Evolutionary conservation across 1,140 invertebrate species (phyloP), one percentile per base, ranked within the genome.

Genomic region (Diuraphis noxia): DNA sequence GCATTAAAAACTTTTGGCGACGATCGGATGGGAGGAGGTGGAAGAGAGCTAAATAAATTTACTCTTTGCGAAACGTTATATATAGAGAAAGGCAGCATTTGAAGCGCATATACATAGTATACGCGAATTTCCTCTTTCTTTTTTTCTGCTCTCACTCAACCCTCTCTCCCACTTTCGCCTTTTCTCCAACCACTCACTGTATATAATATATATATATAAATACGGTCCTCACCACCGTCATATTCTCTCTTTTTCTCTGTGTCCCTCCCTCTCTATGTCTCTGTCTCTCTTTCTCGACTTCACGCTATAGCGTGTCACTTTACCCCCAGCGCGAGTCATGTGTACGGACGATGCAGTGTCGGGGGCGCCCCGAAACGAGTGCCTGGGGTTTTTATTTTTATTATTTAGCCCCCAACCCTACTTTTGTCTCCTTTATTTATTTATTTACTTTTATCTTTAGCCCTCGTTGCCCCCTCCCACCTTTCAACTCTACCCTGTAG

Each of bases 331-430:
- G 8, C 23, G 23, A 81, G 79, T 1, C 23, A 1, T 23, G 23
- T 40, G 21, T 40, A 38, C 10, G 10, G 23, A 13, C 82, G 43
- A 23, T 41, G 30, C 1, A n/a, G 88, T 89, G 88, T 19, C 25
- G 34, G 34, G 77, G 43, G 34, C 19, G 34, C 40, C 30, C 46
- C 89, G 23, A 82, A 91, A 91, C 77, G 89, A 91, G 89, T 91
- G 89, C 77, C 89, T 82, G 43, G 89, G 89, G 89, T 91, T 91
- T 90, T 91, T 90, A 90, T 90, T 90, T 90, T 90, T 91, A 82
- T 91, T 91, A 91, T 81, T 91, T 81, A 46, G n/a, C 89, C 89
- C 89, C 43, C 41, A 34, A 79, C 88, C 41, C 72, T 79, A 46
- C 30, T 79, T 81, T 36, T 79, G 38, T 90, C 40, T 41, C 84